phyloP scores from a whole-genome alignment of 2,888 invertebrate species.

The Pyralis farinalis region DNA sequence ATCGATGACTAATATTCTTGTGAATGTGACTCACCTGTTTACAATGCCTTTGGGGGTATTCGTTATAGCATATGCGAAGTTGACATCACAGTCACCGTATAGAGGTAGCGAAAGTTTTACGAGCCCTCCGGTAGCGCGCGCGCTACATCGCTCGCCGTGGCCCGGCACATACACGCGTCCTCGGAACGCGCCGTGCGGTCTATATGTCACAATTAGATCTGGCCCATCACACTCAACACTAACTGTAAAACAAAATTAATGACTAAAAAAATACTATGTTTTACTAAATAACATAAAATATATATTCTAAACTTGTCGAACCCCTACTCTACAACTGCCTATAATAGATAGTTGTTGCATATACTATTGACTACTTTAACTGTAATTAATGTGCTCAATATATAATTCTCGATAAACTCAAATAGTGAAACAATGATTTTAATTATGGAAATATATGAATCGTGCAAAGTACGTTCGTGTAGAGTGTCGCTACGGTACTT shows the following conservation, averaged over 20 bases:
- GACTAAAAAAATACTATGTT: no score
- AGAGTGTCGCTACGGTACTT: no score
- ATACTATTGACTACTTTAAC: no score
- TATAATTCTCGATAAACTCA: no score
- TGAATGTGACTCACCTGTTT: conserved; percentile 58
- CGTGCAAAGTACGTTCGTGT: not conserved
- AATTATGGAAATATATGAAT: no score
- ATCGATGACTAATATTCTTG: no score
- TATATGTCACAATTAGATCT: conserved; percentile 85
- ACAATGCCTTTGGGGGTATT: conserved; percentile 62
- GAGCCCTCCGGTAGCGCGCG: conserved; percentile 56
- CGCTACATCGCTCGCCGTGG: conserved; percentile 86
- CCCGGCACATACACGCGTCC: conserved; percentile 92
- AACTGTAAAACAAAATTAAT: conserved; percentile 81
- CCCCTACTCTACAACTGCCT: no score
- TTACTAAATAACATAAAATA: no score
- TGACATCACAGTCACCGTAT: conserved; percentile 79
- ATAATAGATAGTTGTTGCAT: no score
- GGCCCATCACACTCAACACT: conserved; percentile 88
- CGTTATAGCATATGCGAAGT: conserved; percentile 74
- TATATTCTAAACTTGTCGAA: no score
- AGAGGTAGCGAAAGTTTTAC: conserved; percentile 83
- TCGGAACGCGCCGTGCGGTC: conserved; percentile 81
- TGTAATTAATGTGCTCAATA: no score
- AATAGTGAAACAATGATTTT: no score